Conservation (phyloP, 2,113 vertebrate genomes). For the Sphaerodactylus townsendi region DNA sequence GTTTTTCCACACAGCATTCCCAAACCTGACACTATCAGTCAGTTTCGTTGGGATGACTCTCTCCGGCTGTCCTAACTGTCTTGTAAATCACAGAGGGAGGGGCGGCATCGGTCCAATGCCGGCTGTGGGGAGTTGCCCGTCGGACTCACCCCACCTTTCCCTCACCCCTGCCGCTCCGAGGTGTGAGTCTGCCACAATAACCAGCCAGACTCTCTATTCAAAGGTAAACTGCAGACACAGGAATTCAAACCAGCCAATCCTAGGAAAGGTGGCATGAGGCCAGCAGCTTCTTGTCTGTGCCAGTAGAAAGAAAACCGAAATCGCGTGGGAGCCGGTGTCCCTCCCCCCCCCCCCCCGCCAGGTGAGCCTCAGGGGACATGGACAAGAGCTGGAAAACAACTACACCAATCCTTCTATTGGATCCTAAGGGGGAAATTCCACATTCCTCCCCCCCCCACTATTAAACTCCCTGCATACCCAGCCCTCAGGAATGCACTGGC, state of each 20-base stretch:
- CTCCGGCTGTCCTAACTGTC: no score
- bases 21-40: no score
- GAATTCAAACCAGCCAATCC: conserved; percentile 3
- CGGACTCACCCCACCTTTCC: not conserved
- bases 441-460: not conserved
- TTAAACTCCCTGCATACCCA: not conserved
- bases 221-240: not conserved
- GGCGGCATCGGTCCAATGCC: not conserved
- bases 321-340: no score
- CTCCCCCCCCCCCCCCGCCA: not conserved
- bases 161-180: no score
- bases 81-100: not conserved
- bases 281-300: not conserved
- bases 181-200: not conserved
- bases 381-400: not conserved
- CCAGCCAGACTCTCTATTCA: not conserved
- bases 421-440: no score
- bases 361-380: not conserved
- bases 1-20: no score
- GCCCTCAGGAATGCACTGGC: conserved; percentile 36
- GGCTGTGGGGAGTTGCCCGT: not conserved
- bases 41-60: no score
- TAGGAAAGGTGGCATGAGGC: not conserved
- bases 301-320: no score
- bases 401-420: not conserved